phyloP scores from a whole-genome alignment of 1,140 invertebrate species.

The Batillaria attramentaria region DNA sequence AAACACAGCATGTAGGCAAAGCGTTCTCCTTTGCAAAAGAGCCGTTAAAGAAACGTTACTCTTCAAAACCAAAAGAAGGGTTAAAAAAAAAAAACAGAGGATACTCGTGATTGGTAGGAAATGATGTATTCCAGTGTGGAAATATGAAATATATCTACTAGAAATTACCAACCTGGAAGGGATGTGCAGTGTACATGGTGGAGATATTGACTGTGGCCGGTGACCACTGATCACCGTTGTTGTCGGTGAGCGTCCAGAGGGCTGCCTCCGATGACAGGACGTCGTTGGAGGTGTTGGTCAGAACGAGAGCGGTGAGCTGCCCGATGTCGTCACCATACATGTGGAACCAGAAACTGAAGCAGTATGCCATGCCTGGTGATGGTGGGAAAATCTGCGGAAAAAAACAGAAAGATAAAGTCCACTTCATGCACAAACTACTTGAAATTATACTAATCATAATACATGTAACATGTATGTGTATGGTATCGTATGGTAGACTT shows the following conservation, averaged over 20 bases:
- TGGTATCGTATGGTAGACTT: not conserved
- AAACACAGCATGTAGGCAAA: conserved; percentile 23
- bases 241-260: conserved; percentile 52
- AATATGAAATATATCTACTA: not conserved
- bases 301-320: conserved; percentile 49
- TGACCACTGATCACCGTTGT: conserved; percentile 51
- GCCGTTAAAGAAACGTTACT: not conserved
- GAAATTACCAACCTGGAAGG: conserved; percentile 51
- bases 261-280: conserved; percentile 50
- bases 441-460: not conserved
- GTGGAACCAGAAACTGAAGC: conserved; percentile 66
- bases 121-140: not conserved
- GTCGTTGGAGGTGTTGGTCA: conserved; percentile 47
- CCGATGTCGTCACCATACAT: conserved; percentile 64
- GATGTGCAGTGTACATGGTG: conserved; percentile 53
- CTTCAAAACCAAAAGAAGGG: not conserved
- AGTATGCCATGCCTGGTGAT: conserved; percentile 36
- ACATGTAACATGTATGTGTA: not conserved
- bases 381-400: conserved; percentile 1
- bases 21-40: not conserved
- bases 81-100: not conserved
- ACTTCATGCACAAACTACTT: too few relatives aligned
- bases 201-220: conserved; percentile 56
- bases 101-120: not conserved
- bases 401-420: too few relatives aligned